Conservation (phyloP, 1,140 invertebrate species). For the Sweltsa coloradensis region DNA sequence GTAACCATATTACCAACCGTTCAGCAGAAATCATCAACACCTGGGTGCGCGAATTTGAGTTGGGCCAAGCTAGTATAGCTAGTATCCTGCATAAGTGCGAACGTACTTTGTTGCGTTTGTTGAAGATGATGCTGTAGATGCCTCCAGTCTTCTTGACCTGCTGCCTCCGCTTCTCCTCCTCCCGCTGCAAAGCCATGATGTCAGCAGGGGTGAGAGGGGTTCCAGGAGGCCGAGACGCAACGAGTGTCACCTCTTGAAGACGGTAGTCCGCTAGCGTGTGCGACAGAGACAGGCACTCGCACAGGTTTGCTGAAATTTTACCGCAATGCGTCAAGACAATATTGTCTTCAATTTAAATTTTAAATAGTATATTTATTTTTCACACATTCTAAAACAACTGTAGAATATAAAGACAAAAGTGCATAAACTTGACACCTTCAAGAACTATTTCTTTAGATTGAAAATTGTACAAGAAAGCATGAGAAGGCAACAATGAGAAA, state of each 20-base stretch:
- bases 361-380: no score
- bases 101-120: slow-evolving; percentile 21
- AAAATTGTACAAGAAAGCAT: no score
- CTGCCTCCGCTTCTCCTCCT: slow-evolving; percentile 39
- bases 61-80: no score
- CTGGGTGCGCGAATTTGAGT: no score
- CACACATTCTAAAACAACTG: no score
- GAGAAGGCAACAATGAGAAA: no score
- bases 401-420: no score
- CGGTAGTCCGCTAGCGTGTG: slow-evolving; percentile 48
- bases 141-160: slow-evolving; percentile 25
- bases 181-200: slow-evolving; percentile 45
- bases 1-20: no score
- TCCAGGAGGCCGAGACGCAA: slow-evolving; percentile 33
- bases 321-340: not conserved
- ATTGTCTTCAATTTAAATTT: not conserved
- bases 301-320: slow-evolving; percentile 41
- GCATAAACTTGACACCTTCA: no score
- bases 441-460: no score
- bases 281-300: slow-evolving; percentile 41
- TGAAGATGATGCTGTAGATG: slow-evolving; percentile 1
- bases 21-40: no score
- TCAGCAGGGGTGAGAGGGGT: slow-evolving; percentile 44
- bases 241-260: slow-evolving; percentile 49
- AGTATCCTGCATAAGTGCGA: no score